Base-by-base conservation (phyloP, 2,113 vertebrate species). In the Cacatua alba region DNA sequence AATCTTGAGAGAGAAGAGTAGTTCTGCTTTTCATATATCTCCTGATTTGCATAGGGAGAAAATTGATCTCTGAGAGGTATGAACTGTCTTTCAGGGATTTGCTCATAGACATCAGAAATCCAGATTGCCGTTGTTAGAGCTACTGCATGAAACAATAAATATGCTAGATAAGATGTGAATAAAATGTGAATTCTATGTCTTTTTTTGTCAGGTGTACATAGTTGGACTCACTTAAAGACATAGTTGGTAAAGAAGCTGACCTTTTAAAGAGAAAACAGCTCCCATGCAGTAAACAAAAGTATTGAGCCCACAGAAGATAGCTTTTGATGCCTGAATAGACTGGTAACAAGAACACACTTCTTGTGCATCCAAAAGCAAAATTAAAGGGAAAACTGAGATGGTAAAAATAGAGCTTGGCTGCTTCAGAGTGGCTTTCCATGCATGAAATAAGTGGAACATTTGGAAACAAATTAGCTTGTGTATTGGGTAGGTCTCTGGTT, bases 361-460 rank as follows among this genome's bases (percentile, higher is more conserved):
- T 74, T 62, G 69, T 68, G 33, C 57, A 57, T 43, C 65, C 72
- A 79, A 88, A 88, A 78, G 17, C 64, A 68, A 83, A 95, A 92
- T 71, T 55, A 89, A 92, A 89, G 33, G 70, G 88, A 82, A 87
- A 91, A 82, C 29, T 28, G 41, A 88, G 29, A 28, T 29, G 52
- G 80, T 91, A 76, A 94, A 95, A 94, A 89, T 48, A 94, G 78
- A 74, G 12, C 18, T 39, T 94, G 79, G 48, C 88, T 93, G 76
- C 64, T 92, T 83, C 71, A 74, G 60, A 90, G 49, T 1, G 26
- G 49, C 55, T 90, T 88, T 90, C 68, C 1, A 2, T 60, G 68
- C 71, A 64, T n/a, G 60, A 81, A 88, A 81, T 33, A 48, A 82
- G 26, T 11, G 60, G 64, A 90, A 80, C 51, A 64, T 94, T 92